phyloP scores from a whole-genome alignment of 2,797 vertebrate species.

The Xenopus petersii region DNA sequence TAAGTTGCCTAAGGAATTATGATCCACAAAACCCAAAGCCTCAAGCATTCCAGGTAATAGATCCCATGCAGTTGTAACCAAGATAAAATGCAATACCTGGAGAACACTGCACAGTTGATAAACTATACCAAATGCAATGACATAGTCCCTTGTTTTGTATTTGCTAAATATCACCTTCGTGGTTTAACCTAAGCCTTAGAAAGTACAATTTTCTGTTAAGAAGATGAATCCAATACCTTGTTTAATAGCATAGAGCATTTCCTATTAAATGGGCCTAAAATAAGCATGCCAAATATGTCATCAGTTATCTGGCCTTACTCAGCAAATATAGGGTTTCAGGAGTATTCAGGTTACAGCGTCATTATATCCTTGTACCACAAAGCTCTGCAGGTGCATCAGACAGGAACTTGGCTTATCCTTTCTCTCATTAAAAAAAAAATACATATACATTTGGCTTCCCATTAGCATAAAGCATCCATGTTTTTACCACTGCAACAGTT shows the following conservation, averaged over 20 bases:
- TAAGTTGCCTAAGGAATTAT: too few relatives aligned
- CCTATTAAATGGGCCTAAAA: neutral
- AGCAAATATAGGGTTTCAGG: neutral
- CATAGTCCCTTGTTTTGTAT: too few relatives aligned
- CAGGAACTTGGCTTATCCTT: slow-evolving; percentile 21
- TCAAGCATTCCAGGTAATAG: too few relatives aligned
- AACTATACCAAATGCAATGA: too few relatives aligned
- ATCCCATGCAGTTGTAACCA: too few relatives aligned
- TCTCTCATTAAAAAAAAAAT: slow-evolving; percentile 3
- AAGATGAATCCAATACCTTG: too few relatives aligned
- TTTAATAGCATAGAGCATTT: neutral
- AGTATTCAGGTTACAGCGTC: slow-evolving; percentile 6
- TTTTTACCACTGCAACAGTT: slow-evolving; percentile 74
- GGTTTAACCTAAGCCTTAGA: too few relatives aligned
- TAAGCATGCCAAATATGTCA: neutral
- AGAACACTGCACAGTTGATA: too few relatives aligned
- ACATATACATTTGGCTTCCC: slow-evolving; percentile 61
- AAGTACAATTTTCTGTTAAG: too few relatives aligned
- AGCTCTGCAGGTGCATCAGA: slow-evolving; percentile 27
- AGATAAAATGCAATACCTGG: too few relatives aligned
- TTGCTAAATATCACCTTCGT: too few relatives aligned
- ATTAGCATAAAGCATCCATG: slow-evolving; percentile 69
- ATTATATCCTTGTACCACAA: neutral
- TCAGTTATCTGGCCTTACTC: neutral
- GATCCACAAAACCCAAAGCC: too few relatives aligned